phyloP scores from a whole-genome alignment of 2,797 vertebrate species.

The Halcyon chelicuti region DNA sequence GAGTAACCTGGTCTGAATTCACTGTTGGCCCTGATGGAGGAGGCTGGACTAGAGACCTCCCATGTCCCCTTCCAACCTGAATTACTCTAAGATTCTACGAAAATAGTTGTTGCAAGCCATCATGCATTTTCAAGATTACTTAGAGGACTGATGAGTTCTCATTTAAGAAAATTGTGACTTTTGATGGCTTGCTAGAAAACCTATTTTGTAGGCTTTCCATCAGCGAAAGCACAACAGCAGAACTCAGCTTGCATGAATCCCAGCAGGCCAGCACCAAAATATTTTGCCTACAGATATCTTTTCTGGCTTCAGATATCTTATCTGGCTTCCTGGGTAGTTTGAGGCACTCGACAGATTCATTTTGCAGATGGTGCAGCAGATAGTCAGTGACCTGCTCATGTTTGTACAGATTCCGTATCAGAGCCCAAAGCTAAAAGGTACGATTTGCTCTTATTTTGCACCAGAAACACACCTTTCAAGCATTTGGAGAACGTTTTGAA shows the following conservation, averaged over 20 bases:
- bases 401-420: neutral
- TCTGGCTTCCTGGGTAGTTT: neutral
- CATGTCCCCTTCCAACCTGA: neutral
- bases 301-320: neutral
- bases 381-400: neutral
- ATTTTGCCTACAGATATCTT: neutral
- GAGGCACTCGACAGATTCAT: neutral
- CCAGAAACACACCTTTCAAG: neutral
- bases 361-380: slow-evolving; percentile 8
- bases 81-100: neutral
- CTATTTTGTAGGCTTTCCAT: neutral
- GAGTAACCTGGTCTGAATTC: neutral
- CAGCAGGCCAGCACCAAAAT: neutral
- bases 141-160: neutral
- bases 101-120: neutral
- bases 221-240: neutral
- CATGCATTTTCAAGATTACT: neutral
- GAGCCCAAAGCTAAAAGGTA: neutral
- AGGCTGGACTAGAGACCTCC: neutral
- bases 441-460: neutral
- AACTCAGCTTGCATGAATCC: neutral
- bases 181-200: neutral
- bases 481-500: neutral
- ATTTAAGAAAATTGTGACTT: neutral
- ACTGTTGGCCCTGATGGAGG: neutral